These are phyloP conservation scores for Benitochromis conjunctus DNA, from an alignment of 2,113 vertebrate species.

Conservation along the genomic window DNA sequence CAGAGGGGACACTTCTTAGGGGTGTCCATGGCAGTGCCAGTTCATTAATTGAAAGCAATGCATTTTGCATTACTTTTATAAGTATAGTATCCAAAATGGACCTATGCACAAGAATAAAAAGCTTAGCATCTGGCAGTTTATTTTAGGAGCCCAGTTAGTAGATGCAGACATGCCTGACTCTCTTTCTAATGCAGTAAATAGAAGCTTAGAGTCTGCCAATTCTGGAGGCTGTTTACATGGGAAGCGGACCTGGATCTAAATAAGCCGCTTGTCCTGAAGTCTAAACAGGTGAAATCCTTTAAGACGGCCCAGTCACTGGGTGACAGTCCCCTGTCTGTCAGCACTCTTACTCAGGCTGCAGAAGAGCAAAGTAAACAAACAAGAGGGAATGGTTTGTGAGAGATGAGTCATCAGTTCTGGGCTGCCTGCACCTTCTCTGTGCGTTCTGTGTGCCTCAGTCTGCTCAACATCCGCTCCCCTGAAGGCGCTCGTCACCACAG, in stretches of 20 bases:
- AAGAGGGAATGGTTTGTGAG: conserved; percentile 46
- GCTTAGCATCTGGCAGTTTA: neutral
- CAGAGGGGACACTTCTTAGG: neutral
- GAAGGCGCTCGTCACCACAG: conserved; percentile 58
- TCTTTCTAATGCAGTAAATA: conserved; percentile 16
- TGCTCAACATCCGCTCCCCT: conserved; percentile 65
- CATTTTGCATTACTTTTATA: neutral
- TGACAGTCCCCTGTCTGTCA: conserved; percentile 40
- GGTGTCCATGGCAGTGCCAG: neutral
- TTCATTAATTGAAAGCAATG: neutral
- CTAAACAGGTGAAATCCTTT: conserved; percentile 61
- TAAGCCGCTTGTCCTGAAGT: conserved; percentile 54
- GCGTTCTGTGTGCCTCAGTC: conserved; percentile 41
- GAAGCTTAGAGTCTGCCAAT: conserved; percentile 10
- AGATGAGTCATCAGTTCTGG: conserved; percentile 71
- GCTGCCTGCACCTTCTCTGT: neutral
- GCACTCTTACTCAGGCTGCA: neutral
- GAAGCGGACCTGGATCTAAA: conserved; percentile 23
- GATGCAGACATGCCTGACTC: conserved; percentile 1
- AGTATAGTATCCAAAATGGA: neutral
- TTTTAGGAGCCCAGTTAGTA: neutral
- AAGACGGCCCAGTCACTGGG: conserved; percentile 28
- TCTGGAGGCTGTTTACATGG: conserved; percentile 45
- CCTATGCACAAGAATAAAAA: neutral
- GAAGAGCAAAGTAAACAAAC: conserved; percentile 50